phyloP scores from a whole-genome alignment of 2,113 vertebrate species.

The Chrysemys picta region DNA sequence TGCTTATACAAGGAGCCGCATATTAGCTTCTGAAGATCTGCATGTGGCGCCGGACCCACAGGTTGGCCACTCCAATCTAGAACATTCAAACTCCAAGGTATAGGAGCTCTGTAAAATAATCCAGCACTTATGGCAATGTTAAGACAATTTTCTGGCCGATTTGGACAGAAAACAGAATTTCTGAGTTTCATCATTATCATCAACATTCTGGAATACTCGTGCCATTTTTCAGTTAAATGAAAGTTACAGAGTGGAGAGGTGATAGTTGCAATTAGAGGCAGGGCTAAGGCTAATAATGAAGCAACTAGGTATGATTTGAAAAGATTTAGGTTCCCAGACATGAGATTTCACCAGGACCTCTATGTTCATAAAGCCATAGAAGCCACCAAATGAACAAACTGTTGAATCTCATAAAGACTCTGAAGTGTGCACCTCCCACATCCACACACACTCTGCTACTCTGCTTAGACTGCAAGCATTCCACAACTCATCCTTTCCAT shows the following conservation, averaged over 20 bases:
- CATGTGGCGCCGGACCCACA: too few species aligned
- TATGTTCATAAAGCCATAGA: not conserved
- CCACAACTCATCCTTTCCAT: too few species aligned
- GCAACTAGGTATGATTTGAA: not conserved
- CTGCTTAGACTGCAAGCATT: too few species aligned
- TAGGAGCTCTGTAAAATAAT: not conserved
- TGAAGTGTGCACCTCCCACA: too few species aligned
- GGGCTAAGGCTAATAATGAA: not conserved
- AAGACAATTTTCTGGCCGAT: not conserved
- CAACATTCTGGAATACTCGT: not conserved
- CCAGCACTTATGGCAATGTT: not conserved
- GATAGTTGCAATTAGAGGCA: not conserved
- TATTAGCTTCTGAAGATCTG: too few species aligned
- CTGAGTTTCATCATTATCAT: not conserved
- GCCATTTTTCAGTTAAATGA: not conserved
- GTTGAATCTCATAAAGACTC: not conserved
- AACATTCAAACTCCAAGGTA: not conserved
- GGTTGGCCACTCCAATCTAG: not conserved
- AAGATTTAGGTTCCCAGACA: not conserved
- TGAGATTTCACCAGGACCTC: not conserved
- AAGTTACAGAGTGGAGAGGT: not conserved
- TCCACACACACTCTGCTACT: too few species aligned
- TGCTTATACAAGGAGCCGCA: too few species aligned
- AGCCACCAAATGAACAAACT: not conserved
- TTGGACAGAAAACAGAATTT: not conserved